These are phyloP conservation scores for Zaprionus ghesquierei DNA, from an alignment of 1,140 invertebrate species.

Conservation along the genomic window DNA sequence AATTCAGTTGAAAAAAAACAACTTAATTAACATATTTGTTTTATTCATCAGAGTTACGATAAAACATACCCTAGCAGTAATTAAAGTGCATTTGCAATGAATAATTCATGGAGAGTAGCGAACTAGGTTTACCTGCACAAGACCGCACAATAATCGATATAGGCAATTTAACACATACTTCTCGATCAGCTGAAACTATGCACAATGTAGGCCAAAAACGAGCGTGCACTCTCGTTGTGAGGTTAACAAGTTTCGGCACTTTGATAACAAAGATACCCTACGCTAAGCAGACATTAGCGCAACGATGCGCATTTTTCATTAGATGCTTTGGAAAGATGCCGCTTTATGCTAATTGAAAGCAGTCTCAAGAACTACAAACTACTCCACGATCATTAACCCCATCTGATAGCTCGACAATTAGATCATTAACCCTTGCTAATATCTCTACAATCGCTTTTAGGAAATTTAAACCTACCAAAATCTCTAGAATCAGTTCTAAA, in stretches of 20 bases:
- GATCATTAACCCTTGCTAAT: neutral
- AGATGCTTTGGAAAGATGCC: neutral
- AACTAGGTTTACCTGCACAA: neutral
- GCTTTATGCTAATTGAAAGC: conserved; percentile 28
- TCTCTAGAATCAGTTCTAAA: neutral
- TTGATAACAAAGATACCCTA: neutral
- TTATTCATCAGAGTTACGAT: neutral
- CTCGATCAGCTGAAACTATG: neutral
- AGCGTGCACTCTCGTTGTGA: neutral
- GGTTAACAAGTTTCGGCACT: conserved; percentile 14
- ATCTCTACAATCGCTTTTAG: too few species aligned
- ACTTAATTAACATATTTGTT: conserved; percentile 9
- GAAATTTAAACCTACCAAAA: too few species aligned
- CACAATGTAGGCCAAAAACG: neutral
- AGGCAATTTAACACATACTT: neutral
- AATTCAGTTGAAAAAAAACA: neutral
- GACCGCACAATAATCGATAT: neutral
- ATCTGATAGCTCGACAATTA: neutral
- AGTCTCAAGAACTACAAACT: neutral
- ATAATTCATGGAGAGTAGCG: neutral
- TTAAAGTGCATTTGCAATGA: neutral
- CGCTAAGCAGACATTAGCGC: conserved; percentile 11
- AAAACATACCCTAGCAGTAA: neutral
- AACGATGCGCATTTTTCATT: conserved; percentile 28
- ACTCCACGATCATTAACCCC: neutral